These are phyloP conservation scores for Mesorhabditis spiculigera DNA, from an alignment of 2,888 invertebrate genomes.

Conservation along the genomic window DNA sequence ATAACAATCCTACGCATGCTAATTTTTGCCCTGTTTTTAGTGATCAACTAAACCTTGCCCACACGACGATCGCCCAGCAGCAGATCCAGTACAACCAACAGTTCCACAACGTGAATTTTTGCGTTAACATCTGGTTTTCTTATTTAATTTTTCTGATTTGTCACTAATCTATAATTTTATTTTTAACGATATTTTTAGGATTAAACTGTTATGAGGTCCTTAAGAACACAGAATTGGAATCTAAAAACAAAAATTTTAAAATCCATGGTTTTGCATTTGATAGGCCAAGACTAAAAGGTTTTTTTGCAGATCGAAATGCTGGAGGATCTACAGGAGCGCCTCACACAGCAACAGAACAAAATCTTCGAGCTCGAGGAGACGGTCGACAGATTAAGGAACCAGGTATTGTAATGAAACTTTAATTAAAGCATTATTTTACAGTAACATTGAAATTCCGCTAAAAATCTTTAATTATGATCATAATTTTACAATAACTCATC, in stretches of 20 bases:
- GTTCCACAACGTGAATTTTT: conserved; percentile 17
- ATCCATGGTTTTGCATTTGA: no score
- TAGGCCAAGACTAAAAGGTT: no score
- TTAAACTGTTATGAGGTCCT: no score
- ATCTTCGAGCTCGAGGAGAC: conserved; percentile 27
- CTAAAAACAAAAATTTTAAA: no score
- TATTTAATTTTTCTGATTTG: no score
- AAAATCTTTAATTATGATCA: no score
- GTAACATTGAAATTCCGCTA: no score
- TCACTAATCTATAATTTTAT: no score
- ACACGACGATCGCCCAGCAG: conserved; percentile 44
- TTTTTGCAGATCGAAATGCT: not conserved
- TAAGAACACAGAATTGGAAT: no score
- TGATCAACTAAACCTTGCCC: conserved; percentile 48
- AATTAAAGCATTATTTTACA: no score
- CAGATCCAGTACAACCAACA: conserved; percentile 40
- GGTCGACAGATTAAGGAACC: conserved; percentile 26
- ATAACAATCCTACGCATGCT: not conserved
- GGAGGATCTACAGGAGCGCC: not conserved
- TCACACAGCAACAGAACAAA: conserved; percentile 28
- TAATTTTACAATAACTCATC: not conserved
- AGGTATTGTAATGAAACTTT: conserved; percentile 8
- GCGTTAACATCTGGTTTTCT: no score
- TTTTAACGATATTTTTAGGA: no score
- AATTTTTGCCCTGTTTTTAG: conserved; percentile 21